These are phyloP conservation scores for Myiozetetes cayanensis DNA, from an alignment of 2,113 vertebrate species.

Conservation along the genomic window DNA sequence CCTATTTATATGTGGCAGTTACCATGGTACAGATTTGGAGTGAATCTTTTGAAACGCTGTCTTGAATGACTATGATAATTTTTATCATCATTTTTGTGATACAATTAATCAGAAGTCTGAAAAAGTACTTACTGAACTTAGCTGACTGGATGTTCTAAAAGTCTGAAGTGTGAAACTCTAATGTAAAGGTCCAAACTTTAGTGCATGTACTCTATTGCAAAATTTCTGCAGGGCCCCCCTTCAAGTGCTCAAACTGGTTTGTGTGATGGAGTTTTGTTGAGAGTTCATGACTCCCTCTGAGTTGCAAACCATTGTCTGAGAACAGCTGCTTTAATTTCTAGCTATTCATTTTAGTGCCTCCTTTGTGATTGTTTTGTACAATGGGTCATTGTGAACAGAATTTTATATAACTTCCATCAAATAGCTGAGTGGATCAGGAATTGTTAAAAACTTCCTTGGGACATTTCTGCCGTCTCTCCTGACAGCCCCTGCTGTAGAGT, in stretches of 20 bases:
- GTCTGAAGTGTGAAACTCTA: not conserved
- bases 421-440: not conserved
- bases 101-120: not conserved
- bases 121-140: not conserved
- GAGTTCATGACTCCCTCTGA: not conserved
- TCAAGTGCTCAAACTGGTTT: not conserved
- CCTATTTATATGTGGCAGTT: not conserved
- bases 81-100: not conserved
- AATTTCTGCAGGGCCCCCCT: not conserved
- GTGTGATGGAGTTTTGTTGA: not conserved
- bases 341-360: not conserved
- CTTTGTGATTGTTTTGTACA: constrained; percentile 3
- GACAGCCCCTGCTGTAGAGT: not conserved
- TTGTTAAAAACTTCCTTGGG: not conserved
- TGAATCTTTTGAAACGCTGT: not conserved
- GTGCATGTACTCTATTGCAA: not conserved
- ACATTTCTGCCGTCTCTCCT: not conserved
- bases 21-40: not conserved
- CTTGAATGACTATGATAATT: not conserved
- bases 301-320: constrained; percentile 5
- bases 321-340: constrained; percentile 35
- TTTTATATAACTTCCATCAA: not conserved
- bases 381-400: not conserved
- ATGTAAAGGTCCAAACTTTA: not conserved
- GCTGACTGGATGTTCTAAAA: not conserved